These are phyloP conservation scores for Hoplias malabaricus DNA, from an alignment of 2,113 vertebrate genomes.

Conservation along the genomic window DNA sequence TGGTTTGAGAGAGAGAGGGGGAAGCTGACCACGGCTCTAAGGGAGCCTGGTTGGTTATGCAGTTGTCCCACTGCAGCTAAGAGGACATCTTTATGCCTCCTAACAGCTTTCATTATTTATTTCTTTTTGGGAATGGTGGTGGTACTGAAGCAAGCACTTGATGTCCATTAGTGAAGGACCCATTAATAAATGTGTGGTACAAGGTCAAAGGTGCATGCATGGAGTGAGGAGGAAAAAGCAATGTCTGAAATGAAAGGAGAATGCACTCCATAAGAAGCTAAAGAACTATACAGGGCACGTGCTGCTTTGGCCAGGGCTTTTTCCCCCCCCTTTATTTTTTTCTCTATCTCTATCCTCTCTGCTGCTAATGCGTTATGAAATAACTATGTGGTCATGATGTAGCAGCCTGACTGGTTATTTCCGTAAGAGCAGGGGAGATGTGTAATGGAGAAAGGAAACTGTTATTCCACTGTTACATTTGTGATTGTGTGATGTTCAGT, in stretches of 20 bases:
- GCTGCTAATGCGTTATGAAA: constrained; percentile 33
- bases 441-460: neutral
- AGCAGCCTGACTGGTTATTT: constrained; percentile 22
- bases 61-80: constrained; percentile 1
- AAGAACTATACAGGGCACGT: constrained; percentile 25
- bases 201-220: constrained; percentile 51
- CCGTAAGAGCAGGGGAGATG: neutral
- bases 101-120: constrained; percentile 38
- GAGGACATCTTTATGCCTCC: neutral
- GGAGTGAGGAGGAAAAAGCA: constrained; percentile 47
- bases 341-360: constrained; percentile 17
- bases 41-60: constrained; percentile 14
- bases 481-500: neutral
- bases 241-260: constrained; percentile 40
- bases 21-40: neutral
- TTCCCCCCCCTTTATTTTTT: neutral
- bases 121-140: constrained; percentile 1
- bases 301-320: constrained; percentile 17
- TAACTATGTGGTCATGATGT: neutral
- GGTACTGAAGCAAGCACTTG: constrained; percentile 61
- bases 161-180: constrained; percentile 73
- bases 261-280: constrained; percentile 31
- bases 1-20: neutral
- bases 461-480: neutral
- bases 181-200: constrained; percentile 64